Conservation (phyloP, 2,113 vertebrate species). For the Campylomormyrus numenius region DNA sequence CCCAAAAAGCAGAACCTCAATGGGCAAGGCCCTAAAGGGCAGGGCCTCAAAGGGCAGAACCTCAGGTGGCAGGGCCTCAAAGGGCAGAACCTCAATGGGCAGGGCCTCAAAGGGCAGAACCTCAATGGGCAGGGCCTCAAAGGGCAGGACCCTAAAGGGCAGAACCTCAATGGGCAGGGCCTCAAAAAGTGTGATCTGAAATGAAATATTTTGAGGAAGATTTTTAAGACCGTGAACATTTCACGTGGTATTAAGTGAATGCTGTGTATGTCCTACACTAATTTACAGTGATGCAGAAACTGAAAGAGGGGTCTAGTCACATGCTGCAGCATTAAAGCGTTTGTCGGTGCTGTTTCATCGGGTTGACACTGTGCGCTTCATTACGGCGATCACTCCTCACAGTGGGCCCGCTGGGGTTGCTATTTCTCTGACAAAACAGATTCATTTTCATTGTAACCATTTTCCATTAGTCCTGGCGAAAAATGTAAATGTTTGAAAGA, state of each 20-base stretch:
- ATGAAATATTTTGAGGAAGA: background rate
- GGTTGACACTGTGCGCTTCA: background rate
- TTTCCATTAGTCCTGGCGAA: background rate
- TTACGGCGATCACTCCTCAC: background rate
- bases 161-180: background rate
- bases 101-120: background rate
- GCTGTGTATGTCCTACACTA: background rate
- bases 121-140: background rate
- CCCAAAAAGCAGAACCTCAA: background rate
- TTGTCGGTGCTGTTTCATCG: background rate
- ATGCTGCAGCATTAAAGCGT: background rate
- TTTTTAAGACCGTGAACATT: background rate
- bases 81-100: background rate
- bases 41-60: background rate
- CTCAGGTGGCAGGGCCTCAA: background rate
- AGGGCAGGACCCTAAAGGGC: background rate
- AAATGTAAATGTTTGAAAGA: background rate
- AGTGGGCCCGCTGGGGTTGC: background rate
- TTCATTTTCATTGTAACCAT: background rate
- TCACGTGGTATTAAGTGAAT: background rate
- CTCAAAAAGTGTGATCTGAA: background rate
- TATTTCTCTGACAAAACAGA: background rate
- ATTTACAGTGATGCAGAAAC: background rate
- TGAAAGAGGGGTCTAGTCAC: background rate
- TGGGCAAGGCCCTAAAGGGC: background rate